Evolutionary conservation across 35 echinoderm and acorn worm species (phyloP).

Genomic region (Anneissia japonica): DNA sequence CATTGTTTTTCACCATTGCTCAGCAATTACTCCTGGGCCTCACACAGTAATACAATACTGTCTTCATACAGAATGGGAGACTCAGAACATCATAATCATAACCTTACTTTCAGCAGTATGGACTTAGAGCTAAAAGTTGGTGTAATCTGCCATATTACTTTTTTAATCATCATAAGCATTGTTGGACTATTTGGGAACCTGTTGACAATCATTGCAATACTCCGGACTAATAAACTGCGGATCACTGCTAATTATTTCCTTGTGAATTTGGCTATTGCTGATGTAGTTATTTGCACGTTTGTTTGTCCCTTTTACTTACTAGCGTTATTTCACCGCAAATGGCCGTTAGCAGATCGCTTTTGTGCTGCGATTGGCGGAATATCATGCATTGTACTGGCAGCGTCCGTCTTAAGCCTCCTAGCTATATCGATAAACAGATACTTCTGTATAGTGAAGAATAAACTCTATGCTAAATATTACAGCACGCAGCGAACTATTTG

Average conservation of each 20-base stretch:
- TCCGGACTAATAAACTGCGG: slow-evolving; percentile 26
- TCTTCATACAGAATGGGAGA: background rate
- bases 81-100: background rate
- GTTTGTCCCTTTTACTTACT: slow-evolving; percentile 7
- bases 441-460: slow-evolving; percentile 14
- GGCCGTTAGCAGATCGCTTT: background rate
- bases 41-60: no score
- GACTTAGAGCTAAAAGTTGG: background rate
- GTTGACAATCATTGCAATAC: slow-evolving; percentile 21
- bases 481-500: background rate
- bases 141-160: background rate
- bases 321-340: slow-evolving; percentile 2
- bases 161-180: background rate
- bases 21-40: background rate
- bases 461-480: slow-evolving; percentile 15
- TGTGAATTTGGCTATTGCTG: slow-evolving; percentile 40
- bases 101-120: background rate
- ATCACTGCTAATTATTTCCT: slow-evolving; percentile 28
- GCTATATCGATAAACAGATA: slow-evolving; percentile 34
- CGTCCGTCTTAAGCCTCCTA: slow-evolving; percentile 7
- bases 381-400: slow-evolving; percentile 16
- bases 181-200: slow-evolving; percentile 22
- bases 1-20: background rate
- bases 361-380: background rate
- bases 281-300: slow-evolving; percentile 20